Base-by-base conservation (phyloP, 2,888 invertebrate genomes). In the Amphipoea lucens region DNA sequence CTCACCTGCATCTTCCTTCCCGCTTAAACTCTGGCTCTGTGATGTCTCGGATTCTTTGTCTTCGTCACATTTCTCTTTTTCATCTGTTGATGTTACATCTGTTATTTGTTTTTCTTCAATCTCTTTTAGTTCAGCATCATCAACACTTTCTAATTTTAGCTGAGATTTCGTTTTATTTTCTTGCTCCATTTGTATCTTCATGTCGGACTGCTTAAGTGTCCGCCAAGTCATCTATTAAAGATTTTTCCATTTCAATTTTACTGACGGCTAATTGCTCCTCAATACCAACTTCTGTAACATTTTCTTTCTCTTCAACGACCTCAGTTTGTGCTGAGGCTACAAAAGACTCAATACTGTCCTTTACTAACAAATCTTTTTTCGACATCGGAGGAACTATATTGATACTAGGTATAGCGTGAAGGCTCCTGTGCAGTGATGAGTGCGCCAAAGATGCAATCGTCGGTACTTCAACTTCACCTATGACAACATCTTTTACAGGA, bases 381-480 rank as follows among this genome's bases (percentile, higher is more conserved):
- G 40, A 1, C 29, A 36, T 45, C 0, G 76, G 54, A 63, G 90
- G 81, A 66, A 89, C 45, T 48, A 87, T 5, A 77, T 82, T 72
- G 29, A 90, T 71, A 70, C 84, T 82, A 29, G 90, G 90, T 48
- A 87, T 70, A 14, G 89, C 90, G 62, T 81, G 48, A 11, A 89
- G n/a, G 29, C 87, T 90, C 40, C 76, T 74, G 0, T 51, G 62
- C 6, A 68, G 6, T 17, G 79, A 77, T 71, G 73, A 62, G 1
- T 73, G 51, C 4, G 89, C 73, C 23, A 65, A 20, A 4, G 81
- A 72, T 23, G 76, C n/a, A 14, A 89, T 84, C 4, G 83, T 57
- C 14, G 89, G 57, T 81, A 89, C 90, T 45, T 82, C 85, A 74
- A 90, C 92, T 70, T 92, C 91, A 20, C 69, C 80, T 81, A 82